These are phyloP conservation scores for Sebastes fasciatus DNA, from an alignment of 2,113 vertebrate species.

Conservation along the genomic window DNA sequence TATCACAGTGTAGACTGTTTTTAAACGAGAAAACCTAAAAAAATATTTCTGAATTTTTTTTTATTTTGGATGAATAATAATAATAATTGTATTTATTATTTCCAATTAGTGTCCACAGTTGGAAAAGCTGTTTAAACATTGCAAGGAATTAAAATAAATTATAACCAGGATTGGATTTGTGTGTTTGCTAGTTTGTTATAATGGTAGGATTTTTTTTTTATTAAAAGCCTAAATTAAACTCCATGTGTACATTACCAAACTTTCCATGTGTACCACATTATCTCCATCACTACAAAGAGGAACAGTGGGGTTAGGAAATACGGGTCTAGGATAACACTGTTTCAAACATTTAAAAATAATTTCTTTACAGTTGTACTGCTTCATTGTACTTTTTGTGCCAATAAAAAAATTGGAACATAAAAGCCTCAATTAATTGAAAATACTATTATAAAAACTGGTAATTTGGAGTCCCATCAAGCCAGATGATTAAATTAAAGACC, in stretches of 20 bases:
- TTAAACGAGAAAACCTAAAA: background rate
- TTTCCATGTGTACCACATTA: too few species aligned
- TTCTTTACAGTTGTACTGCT: too few species aligned
- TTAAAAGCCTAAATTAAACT: background rate
- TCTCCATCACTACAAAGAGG: too few species aligned
- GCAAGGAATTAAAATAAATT: background rate
- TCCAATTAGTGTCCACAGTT: background rate
- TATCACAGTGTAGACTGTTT: background rate
- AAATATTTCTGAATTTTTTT: background rate
- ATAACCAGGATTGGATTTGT: constrained; percentile 11
- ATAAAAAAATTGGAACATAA: too few species aligned
- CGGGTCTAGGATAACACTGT: too few species aligned
- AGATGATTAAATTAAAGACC: background rate
- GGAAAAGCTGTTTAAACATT: background rate
- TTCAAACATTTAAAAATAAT: too few species aligned
- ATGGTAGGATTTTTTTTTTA: background rate
- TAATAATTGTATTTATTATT: background rate
- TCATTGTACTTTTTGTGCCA: too few species aligned
- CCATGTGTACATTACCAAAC: too few species aligned
- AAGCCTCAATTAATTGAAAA: background rate
- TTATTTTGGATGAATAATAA: too few species aligned
- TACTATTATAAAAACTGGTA: accelerated
- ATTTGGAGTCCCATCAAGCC: background rate
- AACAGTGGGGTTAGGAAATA: too few species aligned
- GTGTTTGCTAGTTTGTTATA: background rate